Percentiles rank a stretch among this genome's conserved stretches.
These are phyloP conservation scores for Zaprionus nigranus DNA, from an alignment of 1,140 invertebrate genomes.

Conservation along the genomic window DNA sequence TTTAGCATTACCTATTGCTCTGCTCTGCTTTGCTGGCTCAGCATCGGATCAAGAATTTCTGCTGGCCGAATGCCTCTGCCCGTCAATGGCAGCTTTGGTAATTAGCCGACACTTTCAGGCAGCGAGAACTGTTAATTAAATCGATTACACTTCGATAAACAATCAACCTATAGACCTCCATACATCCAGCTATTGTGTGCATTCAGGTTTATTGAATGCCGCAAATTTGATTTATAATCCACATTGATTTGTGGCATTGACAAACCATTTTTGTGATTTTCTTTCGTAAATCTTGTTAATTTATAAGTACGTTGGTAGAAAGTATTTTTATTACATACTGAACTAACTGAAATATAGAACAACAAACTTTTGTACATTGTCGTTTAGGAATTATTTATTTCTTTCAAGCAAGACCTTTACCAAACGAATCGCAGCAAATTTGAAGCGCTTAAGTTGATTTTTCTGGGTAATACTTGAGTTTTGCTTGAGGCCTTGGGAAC, in stretches of 20 bases:
- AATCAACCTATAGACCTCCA: slow-evolving; percentile 6
- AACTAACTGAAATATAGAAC: background rate
- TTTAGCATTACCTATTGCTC: slow-evolving; percentile 34
- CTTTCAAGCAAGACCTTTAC: background rate
- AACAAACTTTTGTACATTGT: no score
- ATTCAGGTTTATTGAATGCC: slow-evolving; percentile 5
- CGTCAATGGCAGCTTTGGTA: slow-evolving; percentile 63
- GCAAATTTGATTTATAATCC: slow-evolving; percentile 4
- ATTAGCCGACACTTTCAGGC: slow-evolving; percentile 69
- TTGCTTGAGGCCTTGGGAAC: background rate
- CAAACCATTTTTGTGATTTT: background rate
- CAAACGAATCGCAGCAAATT: background rate
- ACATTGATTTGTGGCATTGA: background rate
- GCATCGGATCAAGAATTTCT: slow-evolving; percentile 25
- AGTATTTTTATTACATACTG: background rate
- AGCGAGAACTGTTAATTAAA: slow-evolving; percentile 63
- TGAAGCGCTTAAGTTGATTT: background rate
- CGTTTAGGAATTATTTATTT: background rate
- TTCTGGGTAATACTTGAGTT: background rate
- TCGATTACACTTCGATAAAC: slow-evolving; percentile 57
- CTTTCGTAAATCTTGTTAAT: background rate
- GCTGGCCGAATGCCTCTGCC: slow-evolving; percentile 42
- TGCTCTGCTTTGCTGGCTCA: slow-evolving; percentile 24
- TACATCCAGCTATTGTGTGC: slow-evolving; percentile 31
- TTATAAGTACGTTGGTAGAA: background rate